Evolutionary conservation across 2,797 vertebrate species (phyloP).

Genomic region (Pangasius sanitwongsei): DNA sequence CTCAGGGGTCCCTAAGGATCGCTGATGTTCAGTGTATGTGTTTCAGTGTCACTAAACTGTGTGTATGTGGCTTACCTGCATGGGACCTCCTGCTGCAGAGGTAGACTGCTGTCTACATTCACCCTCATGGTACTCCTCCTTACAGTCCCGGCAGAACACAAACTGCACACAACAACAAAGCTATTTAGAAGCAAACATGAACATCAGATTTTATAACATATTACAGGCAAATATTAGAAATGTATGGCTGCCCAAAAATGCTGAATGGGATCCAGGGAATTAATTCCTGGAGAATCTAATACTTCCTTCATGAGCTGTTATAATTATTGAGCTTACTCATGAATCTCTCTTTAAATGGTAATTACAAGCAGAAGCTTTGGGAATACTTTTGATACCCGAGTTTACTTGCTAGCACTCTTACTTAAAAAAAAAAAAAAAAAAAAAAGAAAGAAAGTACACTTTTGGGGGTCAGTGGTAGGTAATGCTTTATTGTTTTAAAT

Average conservation of each 20-base stretch:
- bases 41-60: background rate
- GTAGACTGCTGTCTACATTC: slow-evolving; percentile 54
- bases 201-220: background rate
- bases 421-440: background rate
- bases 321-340: background rate
- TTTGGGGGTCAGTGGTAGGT: background rate
- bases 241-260: background rate
- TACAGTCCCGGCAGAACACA: slow-evolving; percentile 85
- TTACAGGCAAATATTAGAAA: background rate
- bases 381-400: background rate
- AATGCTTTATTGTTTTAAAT: background rate
- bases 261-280: background rate
- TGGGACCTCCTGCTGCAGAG: slow-evolving; percentile 35
- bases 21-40: background rate
- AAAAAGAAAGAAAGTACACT: background rate
- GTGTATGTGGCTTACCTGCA: slow-evolving; percentile 61
- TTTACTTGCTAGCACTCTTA: background rate
- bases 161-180: slow-evolving; percentile 60
- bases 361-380: background rate
- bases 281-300: background rate
- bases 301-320: background rate
- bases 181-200: background rate
- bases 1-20: background rate
- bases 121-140: slow-evolving; percentile 80
- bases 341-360: background rate